A percentile compares a stretch with the other conserved stretches of the same genome.
Evolutionary conservation across 2,113 vertebrate genomes (phyloP).

Genomic region (Gopherus flavomarginatus): DNA sequence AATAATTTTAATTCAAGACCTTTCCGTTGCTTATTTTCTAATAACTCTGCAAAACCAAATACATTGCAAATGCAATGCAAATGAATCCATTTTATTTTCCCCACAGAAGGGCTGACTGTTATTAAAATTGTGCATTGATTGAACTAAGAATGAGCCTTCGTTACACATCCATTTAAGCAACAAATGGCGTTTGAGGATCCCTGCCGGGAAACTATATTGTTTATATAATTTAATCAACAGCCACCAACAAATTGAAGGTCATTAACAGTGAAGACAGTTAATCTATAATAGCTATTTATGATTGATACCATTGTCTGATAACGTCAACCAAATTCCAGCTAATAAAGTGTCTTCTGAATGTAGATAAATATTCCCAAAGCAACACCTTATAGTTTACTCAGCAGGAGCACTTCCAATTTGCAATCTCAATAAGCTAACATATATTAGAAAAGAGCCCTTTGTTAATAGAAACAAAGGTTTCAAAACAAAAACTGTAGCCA

Average conservation of each 20-base stretch:
- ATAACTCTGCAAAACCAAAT: background rate
- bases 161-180: background rate
- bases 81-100: background rate
- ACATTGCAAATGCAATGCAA: background rate
- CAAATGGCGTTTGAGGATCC: background rate
- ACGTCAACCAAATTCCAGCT: background rate
- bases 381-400: background rate
- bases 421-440: background rate
- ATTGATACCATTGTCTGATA: background rate
- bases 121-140: too few relatives aligned
- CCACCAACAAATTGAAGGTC: background rate
- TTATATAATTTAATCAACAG: constrained; percentile 19
- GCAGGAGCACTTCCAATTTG: background rate
- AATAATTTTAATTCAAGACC: background rate
- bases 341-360: background rate
- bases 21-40: background rate
- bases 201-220: background rate
- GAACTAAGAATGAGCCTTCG: background rate
- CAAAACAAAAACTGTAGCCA: background rate
- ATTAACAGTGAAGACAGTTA: background rate
- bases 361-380: background rate
- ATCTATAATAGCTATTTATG: background rate
- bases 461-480: background rate
- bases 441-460: background rate
- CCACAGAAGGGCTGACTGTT: background rate